These are phyloP conservation scores for Schizotus pectinicornis DNA, from an alignment of 2,888 invertebrate species.

Conservation along the genomic window DNA sequence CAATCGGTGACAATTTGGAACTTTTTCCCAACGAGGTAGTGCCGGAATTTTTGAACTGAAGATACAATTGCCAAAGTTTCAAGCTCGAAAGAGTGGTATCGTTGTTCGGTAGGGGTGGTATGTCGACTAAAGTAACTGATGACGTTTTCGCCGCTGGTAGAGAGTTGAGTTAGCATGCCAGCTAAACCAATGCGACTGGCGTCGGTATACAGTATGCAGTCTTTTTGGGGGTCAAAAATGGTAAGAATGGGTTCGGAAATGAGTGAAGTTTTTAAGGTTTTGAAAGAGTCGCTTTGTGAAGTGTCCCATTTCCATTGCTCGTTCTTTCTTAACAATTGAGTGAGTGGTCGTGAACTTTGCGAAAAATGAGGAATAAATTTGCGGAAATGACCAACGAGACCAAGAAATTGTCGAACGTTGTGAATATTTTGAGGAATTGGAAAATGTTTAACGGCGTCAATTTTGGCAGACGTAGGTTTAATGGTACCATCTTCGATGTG, in stretches of 20 bases:
- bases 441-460: not conserved
- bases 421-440: constrained; percentile 8
- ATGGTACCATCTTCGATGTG: not conserved
- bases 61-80: too few species aligned
- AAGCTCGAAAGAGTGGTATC: not conserved
- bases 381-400: constrained; percentile 12
- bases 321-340: not conserved
- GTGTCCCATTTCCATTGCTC: constrained; percentile 1
- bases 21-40: too few species aligned
- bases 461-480: not conserved
- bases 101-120: not conserved
- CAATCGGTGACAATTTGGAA: too few species aligned
- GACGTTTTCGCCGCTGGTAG: not conserved
- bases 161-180: constrained; percentile 7
- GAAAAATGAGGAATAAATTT: constrained; percentile 10
- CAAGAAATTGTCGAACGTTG: constrained; percentile 12
- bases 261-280: constrained; percentile 1
- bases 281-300: not conserved
- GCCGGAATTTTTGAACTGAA: too few species aligned
- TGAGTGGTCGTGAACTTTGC: constrained; percentile 3
- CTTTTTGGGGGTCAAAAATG: constrained; percentile 2
- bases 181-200: constrained; percentile 11
- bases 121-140: not conserved
- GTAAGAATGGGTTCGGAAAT: constrained; percentile 3
- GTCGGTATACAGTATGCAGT: constrained; percentile 10